Evolutionary conservation across 2,888 invertebrate species (phyloP), one percentile per base, ranked within the genome.

Genomic region (Agrochola lychnidis): DNA sequence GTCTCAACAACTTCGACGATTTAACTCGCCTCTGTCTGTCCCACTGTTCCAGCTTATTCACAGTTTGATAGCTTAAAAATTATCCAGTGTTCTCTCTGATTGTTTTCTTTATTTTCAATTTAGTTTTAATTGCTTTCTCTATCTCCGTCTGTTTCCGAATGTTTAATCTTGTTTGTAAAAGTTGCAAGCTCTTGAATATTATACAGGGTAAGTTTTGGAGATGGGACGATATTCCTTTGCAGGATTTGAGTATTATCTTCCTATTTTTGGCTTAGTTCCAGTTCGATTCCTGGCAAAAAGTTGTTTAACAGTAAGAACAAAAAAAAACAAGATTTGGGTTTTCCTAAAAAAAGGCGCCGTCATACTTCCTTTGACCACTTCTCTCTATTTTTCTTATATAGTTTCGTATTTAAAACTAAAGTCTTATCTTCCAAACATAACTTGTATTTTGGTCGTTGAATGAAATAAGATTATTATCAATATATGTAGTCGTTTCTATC

Each of bases 1-100:
- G 90, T 90, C 91, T 91, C 85, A 78, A 88, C 90, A 95, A 95
- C 94, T 95, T 94, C 89, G 91, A 83, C 92, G 92, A 94, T 95
- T 93, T 93, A 93, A 94, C 93, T 93, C 90, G 77, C 87, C 85
- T 82, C 83, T 76, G 70, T 88, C 89, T 87, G 85, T 89, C 87
- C 90, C 86, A 89, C 90, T 91, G 90, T 90, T 90, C 80, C 83
- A 82, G 80, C 81, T 90, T 84, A 89, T 90, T 89, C 85, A 87
- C 87, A 82, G 87, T 81, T 83, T 70, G 78, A 81, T 77, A 75
- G 79, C 82, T 82, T 79, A 77, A 83, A 89, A 87, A 85, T 76
- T 81, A 83, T 79, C 63, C 74, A 77, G 70, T 67, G 10, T 78
- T 86, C 71, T 63, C 59, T 72, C 40, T 42, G 67, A 88, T 73